These are phyloP conservation scores for Psophia crepitans DNA, from an alignment of 2,113 vertebrate species.

Conservation along the genomic window DNA sequence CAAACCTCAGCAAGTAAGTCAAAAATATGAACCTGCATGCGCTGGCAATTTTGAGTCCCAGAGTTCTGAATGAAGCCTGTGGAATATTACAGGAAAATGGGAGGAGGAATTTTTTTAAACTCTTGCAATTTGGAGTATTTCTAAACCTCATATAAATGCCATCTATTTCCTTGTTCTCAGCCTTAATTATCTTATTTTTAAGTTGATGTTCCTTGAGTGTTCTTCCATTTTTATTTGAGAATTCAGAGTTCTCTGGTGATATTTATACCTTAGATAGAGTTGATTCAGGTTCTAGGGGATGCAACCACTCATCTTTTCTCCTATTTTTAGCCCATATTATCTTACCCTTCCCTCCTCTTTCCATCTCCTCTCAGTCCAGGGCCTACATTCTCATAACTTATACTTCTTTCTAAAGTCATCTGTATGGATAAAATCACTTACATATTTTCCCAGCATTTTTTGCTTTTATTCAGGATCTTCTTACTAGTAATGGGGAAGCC, in stretches of 20 bases:
- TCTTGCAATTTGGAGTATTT: background rate
- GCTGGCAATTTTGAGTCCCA: background rate
- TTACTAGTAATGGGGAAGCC: background rate
- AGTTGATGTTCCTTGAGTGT: background rate
- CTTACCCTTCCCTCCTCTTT: background rate
- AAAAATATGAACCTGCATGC: background rate
- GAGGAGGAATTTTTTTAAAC: background rate
- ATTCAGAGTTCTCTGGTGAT: background rate
- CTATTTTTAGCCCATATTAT: background rate
- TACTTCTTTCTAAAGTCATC: background rate
- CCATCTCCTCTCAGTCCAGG: background rate
- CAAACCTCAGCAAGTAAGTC: background rate
- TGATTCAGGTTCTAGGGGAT: background rate
- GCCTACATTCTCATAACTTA: background rate
- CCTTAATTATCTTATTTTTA: background rate
- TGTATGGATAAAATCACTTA: background rate
- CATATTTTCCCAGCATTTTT: background rate
- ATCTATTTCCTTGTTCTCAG: background rate
- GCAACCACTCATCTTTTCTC: background rate
- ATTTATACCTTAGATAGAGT: background rate
- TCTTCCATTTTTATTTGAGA: background rate
- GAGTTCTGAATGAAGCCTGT: background rate
- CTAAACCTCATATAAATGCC: background rate
- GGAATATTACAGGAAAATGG: background rate
- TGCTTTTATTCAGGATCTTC: background rate